Evolutionary conservation across 1,140 invertebrate species (phyloP), one percentile per base, ranked within the genome.

Genomic region (Helicoverpa zea): DNA sequence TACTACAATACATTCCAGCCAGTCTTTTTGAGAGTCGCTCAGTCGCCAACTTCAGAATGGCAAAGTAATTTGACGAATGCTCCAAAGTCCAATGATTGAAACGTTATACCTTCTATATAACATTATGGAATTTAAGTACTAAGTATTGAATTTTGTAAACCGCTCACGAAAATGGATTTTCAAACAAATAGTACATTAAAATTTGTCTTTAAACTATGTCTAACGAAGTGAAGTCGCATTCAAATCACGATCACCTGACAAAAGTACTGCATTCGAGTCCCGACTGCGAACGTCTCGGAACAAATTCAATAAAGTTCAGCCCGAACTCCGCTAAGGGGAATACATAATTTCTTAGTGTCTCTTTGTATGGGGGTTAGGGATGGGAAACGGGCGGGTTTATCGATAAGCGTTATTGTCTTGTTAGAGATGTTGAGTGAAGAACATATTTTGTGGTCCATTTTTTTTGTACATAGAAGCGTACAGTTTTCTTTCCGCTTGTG

Each of bases 291-390:
- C 87, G 84, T 85, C 87, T 91, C 88, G 78, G 87, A 93, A 94
- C 91, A 94, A 94, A 94, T 94, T 94, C 91, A 94, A 94, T 94
- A 94, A 93, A 93, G 88, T 93, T 91, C 72, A 83, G 80, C 90
- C 35, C 87, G 89, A 92, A 92, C 92, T 93, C 82, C 88, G 89
- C 88, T 91, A 91, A 92, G 91, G 91, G 91, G 92, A 94, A 94
- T 94, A 93, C 91, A 93, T 94, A 94, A 94, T 94, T 94, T 94
- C 92, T 94, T 94, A 92, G 87, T 92, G 92, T 94, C 91, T 90
- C 87, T 94, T 92, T 94, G 91, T 92, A 87, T 84, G 86, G 82
- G 16, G 76, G 23, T 11, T 91, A 92, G 91, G 81, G 91, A 83
- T 86, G 91, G 72, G 78, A n/a, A 47, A 51, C n/a, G 70, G 49